Evolutionary conservation across 2,797 vertebrate genomes (phyloP).

Genomic region (Danio tinwini): DNA sequence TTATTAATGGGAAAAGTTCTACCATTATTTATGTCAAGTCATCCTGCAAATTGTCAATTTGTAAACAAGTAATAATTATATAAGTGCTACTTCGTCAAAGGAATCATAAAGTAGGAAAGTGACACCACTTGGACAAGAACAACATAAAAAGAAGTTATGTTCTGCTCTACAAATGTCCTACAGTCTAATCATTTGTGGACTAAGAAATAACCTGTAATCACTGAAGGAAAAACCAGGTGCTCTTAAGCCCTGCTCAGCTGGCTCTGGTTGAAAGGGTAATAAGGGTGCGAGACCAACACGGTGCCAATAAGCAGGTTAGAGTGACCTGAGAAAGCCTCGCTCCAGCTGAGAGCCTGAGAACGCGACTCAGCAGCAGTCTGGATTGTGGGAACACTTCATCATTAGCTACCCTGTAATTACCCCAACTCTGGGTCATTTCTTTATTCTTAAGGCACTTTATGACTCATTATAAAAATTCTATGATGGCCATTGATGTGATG

Average conservation of each 20-base stretch:
- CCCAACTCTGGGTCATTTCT: conserved; percentile 56
- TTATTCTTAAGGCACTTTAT: conserved; percentile 53
- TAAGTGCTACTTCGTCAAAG: background rate
- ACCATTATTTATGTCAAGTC: background rate
- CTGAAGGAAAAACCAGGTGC: conserved; percentile 27
- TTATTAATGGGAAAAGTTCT: too few relatives aligned
- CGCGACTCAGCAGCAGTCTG: conserved; percentile 53
- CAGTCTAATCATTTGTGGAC: background rate
- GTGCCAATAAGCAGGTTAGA: conserved; percentile 66
- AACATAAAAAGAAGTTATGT: background rate
- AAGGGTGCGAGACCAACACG: conserved; percentile 49
- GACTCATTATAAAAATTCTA: conserved; percentile 72
- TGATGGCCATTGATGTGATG: conserved; percentile 65
- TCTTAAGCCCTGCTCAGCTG: background rate
- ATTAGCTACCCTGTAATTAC: conserved; percentile 65
- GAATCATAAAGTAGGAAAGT: background rate
- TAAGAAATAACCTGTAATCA: conserved; percentile 20
- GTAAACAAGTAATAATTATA: background rate
- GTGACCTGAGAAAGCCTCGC: conserved; percentile 68
- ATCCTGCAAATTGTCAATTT: background rate
- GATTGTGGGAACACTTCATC: conserved; percentile 69
- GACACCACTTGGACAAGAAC: background rate
- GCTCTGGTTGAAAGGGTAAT: conserved; percentile 26
- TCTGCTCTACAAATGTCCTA: conserved; percentile 6
- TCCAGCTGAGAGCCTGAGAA: conserved; percentile 63